Percentiles rank a stretch among this genome's conserved stretches.
Evolutionary conservation across 2,888 invertebrate species (phyloP).

Genomic region (Diploptera punctata): DNA sequence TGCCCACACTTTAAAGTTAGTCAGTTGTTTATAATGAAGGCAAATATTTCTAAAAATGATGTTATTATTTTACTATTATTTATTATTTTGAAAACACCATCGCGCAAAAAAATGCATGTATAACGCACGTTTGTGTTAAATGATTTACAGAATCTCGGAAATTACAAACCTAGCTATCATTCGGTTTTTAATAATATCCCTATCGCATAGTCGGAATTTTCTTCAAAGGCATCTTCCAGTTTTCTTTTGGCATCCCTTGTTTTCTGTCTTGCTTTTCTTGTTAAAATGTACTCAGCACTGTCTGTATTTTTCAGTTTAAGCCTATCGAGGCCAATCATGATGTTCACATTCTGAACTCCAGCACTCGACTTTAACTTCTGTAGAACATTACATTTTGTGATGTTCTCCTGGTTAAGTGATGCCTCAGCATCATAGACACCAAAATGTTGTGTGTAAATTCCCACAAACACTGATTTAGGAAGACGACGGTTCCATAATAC

Average conservation of each 20-base stretch:
- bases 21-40: too few species aligned
- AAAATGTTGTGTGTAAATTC: conserved; percentile 11
- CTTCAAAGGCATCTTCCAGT: background rate
- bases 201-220: background rate
- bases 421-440: conserved; percentile 21
- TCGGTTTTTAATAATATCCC: too few species aligned
- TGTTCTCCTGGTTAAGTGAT: conserved; percentile 5
- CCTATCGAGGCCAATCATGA: background rate
- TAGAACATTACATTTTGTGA: background rate
- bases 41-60: too few species aligned
- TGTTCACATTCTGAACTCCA: background rate
- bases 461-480: conserved; percentile 16
- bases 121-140: too few species aligned
- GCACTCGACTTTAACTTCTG: background rate
- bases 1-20: too few species aligned
- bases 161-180: too few species aligned
- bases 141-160: too few species aligned
- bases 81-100: too few species aligned
- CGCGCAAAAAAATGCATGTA: too few species aligned
- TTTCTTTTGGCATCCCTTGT: background rate
- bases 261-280: background rate
- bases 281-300: background rate
- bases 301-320: background rate
- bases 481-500: conserved; percentile 19
- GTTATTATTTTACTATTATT: too few species aligned